Conservation (phyloP, 2,888 invertebrate species). For the Chelonus formosanus region DNA sequence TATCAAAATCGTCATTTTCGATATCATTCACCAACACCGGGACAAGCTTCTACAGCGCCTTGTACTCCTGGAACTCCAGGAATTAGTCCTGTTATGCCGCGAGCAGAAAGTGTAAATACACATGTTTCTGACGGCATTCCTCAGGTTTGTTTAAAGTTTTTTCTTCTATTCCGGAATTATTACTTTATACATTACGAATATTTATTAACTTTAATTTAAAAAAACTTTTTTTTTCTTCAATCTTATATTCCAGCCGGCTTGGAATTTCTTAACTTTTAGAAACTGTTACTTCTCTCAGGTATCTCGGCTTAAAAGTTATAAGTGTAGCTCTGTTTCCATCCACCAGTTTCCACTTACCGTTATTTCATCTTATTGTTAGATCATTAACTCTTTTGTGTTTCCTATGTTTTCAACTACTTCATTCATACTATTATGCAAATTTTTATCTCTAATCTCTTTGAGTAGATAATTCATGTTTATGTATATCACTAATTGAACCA, state of each 20-base stretch:
- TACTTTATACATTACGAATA: background rate
- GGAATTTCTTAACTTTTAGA: slow-evolving; percentile 58
- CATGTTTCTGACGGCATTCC: slow-evolving; percentile 59
- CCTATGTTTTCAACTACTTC: too few relatives aligned
- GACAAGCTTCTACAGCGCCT: slow-evolving; percentile 57
- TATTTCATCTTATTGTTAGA: background rate
- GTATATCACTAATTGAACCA: too few relatives aligned
- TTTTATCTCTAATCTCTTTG: too few relatives aligned
- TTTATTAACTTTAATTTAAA: background rate
- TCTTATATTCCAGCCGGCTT: slow-evolving; percentile 57
- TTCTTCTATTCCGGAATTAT: slow-evolving; percentile 15
- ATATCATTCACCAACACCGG: slow-evolving; percentile 57
- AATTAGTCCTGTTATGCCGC: slow-evolving; percentile 60
- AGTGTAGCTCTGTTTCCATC: background rate
- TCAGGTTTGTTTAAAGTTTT: slow-evolving; percentile 38
- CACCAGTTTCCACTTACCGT: background rate
- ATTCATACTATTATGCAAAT: too few relatives aligned
- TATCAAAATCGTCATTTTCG: slow-evolving; percentile 59
- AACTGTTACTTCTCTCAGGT: slow-evolving; percentile 59
- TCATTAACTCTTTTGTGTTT: too few relatives aligned
- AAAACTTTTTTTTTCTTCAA: slow-evolving; percentile 10
- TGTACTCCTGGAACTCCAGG: slow-evolving; percentile 61
- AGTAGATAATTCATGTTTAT: too few relatives aligned
- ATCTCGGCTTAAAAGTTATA: slow-evolving; percentile 35
- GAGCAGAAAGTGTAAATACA: slow-evolving; percentile 57